phyloP scores from a whole-genome alignment of 2,888 invertebrate genomes.

The Tachina fera region DNA sequence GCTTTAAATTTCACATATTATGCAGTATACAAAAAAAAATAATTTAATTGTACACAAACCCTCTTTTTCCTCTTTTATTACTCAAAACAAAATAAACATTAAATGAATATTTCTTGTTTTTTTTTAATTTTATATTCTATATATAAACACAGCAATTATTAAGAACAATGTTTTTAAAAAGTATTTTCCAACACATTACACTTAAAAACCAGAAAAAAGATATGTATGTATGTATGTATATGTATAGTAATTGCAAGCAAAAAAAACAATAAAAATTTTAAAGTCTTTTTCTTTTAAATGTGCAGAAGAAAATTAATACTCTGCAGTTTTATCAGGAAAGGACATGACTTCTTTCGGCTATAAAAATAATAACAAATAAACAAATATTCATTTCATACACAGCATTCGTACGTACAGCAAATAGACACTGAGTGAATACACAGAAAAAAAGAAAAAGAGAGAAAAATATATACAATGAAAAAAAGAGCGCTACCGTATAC shows the following conservation, averaged over 20 bases:
- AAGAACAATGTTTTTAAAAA: slow-evolving; percentile 18
- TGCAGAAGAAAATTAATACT: not conserved
- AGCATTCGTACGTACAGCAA: not conserved
- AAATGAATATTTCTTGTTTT: not conserved
- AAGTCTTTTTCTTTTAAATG: slow-evolving; percentile 32
- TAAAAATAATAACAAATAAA: slow-evolving; percentile 33
- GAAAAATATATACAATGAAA: not conserved
- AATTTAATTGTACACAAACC: not conserved
- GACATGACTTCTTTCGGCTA: slow-evolving; percentile 37
- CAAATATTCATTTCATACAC: not conserved
- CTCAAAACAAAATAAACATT: not conserved
- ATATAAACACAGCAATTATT: not conserved
- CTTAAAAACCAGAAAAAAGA: slow-evolving; percentile 14
- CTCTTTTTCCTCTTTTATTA: not conserved
- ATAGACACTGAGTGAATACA: not conserved
- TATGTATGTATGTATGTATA: not conserved
- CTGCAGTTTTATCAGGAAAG: slow-evolving; percentile 33
- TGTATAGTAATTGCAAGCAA: slow-evolving; percentile 7
- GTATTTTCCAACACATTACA: slow-evolving; percentile 45
- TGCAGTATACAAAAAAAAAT: not conserved
- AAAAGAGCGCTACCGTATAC: not conserved
- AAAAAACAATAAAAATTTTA: slow-evolving; percentile 37
- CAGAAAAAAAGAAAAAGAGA: not conserved
- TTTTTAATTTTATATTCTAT: not conserved
- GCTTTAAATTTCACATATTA: too few species aligned